Conservation (phyloP, 2,113 vertebrate genomes). For the Astur gentilis region DNA sequence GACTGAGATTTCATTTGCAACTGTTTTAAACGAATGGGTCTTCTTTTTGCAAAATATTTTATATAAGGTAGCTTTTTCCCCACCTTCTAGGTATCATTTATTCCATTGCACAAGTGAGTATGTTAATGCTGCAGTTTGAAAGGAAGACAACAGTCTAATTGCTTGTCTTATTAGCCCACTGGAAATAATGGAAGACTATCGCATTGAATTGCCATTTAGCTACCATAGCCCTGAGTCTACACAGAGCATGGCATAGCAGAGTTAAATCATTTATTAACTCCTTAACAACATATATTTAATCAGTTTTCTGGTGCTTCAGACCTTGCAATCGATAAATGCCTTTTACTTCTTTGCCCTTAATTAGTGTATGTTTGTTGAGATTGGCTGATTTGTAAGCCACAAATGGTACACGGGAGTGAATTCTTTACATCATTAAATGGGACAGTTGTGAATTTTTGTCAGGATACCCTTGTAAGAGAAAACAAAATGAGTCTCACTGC, state of each 20-base stretch:
- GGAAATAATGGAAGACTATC: constrained; percentile 15
- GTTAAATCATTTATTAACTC: constrained; percentile 63
- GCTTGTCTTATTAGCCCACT: not conserved
- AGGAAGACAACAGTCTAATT: not conserved
- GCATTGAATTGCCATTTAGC: constrained; percentile 8
- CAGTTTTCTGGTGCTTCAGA: constrained; percentile 61
- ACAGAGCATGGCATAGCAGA: not conserved
- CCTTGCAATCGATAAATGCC: constrained; percentile 59
- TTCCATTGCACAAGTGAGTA: not conserved
- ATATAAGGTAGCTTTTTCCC: not conserved
- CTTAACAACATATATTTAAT: constrained; percentile 64
- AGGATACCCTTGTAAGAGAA: not conserved
- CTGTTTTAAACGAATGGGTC: not conserved
- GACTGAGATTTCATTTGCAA: not conserved
- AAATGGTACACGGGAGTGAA: not conserved
- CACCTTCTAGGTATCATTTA: not conserved
- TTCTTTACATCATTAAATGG: constrained; percentile 22
- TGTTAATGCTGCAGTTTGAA: not conserved
- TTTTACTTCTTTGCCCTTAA: constrained; percentile 64
- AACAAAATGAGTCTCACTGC: not conserved
- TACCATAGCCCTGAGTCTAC: constrained; percentile 5
- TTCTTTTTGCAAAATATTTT: not conserved
- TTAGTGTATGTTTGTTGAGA: constrained; percentile 60
- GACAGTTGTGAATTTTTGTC: constrained; percentile 15
- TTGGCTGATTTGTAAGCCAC: not conserved